Base-by-base conservation (phyloP, 2,797 vertebrate genomes). In the Ctenopoma multispine region DNA sequence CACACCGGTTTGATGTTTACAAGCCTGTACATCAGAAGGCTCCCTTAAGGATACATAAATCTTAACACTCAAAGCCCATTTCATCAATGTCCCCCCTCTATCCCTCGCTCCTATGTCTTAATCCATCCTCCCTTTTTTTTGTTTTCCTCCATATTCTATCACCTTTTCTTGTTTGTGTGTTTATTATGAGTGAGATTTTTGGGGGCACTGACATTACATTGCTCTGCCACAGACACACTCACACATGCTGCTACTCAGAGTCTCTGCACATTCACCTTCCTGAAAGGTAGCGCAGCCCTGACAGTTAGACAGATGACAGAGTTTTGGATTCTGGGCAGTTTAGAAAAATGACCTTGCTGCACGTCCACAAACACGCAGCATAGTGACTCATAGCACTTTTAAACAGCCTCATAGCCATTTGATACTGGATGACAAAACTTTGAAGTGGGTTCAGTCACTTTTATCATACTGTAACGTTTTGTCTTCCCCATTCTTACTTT, bases 1-100 rank as follows among this genome's bases (percentile, higher is more conserved):
- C 80, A 50, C 74, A 54, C 56, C 66, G 62, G 65, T 90, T 89
- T 90, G 86, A 89, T 86, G 86, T 81, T 84, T 87, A 85, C 84
- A 84, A 80, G 80, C 56, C 62, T 63, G 66, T 73, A 72, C 72
- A 80, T 82, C 79, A 77, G 71, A 78, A 62, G 67, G 57, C 48
- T 85, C 83, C 69, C 79, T 51, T 48, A 75, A 84, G 85, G 63
- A 81, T 23, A 63, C 57, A 63, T 5, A 58, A 51, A 85, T 76
- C 69, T 77, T 69, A 57, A 78, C 58, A 75, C 61, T 75, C 43
- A 8, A 72, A 54, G n/a, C 48, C 62, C 53, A 20, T 58, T 40
- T 77, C 59, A 68, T 75, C 75, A 73, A 68, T 75, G 77, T 56
- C 64, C 71, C 50, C 55, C 20, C 21, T 58, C 60, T 69, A 21